These are phyloP conservation scores for Aselliscus stoliczkanus DNA, from an alignment of 2,797 vertebrate species.

Conservation along the genomic window DNA sequence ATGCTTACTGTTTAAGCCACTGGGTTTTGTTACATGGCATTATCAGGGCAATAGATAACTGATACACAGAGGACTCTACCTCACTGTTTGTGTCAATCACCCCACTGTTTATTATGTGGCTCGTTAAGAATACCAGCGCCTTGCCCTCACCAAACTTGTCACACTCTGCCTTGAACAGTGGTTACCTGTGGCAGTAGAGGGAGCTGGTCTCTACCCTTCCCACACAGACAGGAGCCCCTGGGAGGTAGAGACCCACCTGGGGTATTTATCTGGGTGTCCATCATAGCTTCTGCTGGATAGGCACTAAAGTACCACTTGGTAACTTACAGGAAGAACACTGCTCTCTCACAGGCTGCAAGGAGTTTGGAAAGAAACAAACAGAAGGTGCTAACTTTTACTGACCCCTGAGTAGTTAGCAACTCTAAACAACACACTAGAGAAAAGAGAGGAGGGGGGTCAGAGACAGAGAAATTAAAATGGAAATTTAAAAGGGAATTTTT, in stretches of 20 bases:
- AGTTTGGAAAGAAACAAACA: neutral
- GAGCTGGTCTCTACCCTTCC: neutral
- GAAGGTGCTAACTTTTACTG: neutral
- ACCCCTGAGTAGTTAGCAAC: slow-evolving; percentile 20
- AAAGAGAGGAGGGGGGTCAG: neutral
- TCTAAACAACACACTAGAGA: neutral
- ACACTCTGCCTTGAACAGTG: neutral
- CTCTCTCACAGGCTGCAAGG: neutral
- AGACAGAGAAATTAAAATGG: slow-evolving; percentile 48
- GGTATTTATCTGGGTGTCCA: neutral
- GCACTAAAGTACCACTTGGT: neutral
- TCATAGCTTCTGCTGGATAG: neutral
- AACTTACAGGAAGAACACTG: rapidly evolving
- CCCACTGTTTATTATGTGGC: neutral
- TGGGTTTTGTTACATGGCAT: neutral
- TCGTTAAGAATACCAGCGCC: neutral
- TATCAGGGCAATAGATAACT: neutral
- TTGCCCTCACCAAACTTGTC: neutral
- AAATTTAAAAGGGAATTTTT: slow-evolving; percentile 36
- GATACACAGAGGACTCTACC: neutral
- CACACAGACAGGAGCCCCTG: neutral
- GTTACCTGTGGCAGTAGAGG: neutral
- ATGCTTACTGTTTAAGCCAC: neutral
- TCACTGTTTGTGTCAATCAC: neutral
- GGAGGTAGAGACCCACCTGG: neutral